phyloP scores from a whole-genome alignment of 2,888 invertebrate genomes.

The Microplitis manilae region DNA sequence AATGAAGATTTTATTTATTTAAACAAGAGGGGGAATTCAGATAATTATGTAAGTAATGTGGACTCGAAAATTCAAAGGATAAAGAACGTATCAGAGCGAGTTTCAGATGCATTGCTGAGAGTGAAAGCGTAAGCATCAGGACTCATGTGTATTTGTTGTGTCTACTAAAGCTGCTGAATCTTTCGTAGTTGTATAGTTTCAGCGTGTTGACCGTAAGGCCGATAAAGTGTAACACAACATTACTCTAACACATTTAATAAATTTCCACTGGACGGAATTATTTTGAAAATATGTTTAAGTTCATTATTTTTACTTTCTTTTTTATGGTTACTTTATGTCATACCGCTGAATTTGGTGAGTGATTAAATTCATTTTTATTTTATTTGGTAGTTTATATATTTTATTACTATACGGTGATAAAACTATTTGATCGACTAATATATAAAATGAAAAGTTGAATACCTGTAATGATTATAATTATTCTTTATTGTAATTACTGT shows the following conservation, averaged over 20 bases:
- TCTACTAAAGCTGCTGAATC: constrained; percentile 32
- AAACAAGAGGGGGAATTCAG: not conserved
- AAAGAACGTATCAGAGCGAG: constrained; percentile 53
- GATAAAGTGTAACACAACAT: constrained; percentile 22
- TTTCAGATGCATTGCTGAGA: constrained; percentile 65
- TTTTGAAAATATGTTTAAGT: constrained; percentile 12
- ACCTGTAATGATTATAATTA: not conserved
- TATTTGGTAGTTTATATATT: not conserved
- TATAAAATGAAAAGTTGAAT: too few species aligned
- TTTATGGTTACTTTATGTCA: constrained; percentile 42
- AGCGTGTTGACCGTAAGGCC: constrained; percentile 29
- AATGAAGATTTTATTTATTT: not conserved
- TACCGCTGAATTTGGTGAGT: constrained; percentile 63
- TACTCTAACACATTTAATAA: constrained; percentile 1
- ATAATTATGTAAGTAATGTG: constrained; percentile 56
- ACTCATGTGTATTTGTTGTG: constrained; percentile 34
- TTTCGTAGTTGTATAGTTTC: not conserved
- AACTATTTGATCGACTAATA: too few species aligned
- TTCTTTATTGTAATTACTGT: not conserved
- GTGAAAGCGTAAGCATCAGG: constrained; percentile 66
- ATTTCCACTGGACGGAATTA: constrained; percentile 2
- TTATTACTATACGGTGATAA: too few species aligned
- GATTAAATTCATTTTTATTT: constrained; percentile 5
- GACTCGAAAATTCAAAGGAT: constrained; percentile 59
- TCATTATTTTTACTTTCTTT: constrained; percentile 28